Conservation (phyloP, 2,888 invertebrate genomes). For the Prosapia bicincta region DNA sequence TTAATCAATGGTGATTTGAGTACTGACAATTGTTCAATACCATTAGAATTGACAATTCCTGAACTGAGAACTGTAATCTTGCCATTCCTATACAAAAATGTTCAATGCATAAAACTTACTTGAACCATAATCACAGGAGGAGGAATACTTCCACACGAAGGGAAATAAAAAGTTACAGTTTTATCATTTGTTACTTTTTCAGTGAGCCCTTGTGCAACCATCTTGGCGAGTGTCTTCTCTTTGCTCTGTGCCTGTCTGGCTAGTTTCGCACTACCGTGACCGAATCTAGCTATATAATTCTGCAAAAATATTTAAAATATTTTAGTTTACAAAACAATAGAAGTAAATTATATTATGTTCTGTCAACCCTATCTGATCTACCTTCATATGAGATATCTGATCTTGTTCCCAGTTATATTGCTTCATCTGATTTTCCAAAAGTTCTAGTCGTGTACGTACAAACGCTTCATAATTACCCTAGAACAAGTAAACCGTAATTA, state of each 20-base stretch:
- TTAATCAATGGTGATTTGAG: no score
- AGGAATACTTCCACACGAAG: constrained; percentile 91
- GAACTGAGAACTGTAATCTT: no score
- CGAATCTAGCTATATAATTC: constrained; percentile 98
- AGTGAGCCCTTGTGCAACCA: constrained; percentile 97
- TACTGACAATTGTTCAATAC: no score
- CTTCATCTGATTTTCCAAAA: constrained; percentile 97
- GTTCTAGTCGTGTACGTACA: constrained; percentile 86
- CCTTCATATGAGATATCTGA: constrained; percentile 99
- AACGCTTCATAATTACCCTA: constrained; percentile 94
- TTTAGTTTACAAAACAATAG: constrained; percentile 1
- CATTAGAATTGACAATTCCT: no score
- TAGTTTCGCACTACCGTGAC: constrained; percentile 98
- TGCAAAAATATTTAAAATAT: constrained; percentile 45
- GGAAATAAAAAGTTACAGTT: constrained; percentile 92
- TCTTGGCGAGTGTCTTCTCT: constrained; percentile 98
- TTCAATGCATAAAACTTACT: no score
- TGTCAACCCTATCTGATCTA: no score
- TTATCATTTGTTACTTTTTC: constrained; percentile 93
- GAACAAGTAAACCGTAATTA: constrained; percentile 37
- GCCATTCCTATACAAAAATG: no score
- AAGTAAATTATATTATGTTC: no score
- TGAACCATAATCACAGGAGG: constrained; percentile 99
- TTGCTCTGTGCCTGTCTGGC: constrained; percentile 99
- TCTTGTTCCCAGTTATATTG: constrained; percentile 99